Percentiles rank a stretch among this genome's conserved stretches.
Conservation (phyloP, 2,113 vertebrate species). For the Todiramphus saurophagus region DNA sequence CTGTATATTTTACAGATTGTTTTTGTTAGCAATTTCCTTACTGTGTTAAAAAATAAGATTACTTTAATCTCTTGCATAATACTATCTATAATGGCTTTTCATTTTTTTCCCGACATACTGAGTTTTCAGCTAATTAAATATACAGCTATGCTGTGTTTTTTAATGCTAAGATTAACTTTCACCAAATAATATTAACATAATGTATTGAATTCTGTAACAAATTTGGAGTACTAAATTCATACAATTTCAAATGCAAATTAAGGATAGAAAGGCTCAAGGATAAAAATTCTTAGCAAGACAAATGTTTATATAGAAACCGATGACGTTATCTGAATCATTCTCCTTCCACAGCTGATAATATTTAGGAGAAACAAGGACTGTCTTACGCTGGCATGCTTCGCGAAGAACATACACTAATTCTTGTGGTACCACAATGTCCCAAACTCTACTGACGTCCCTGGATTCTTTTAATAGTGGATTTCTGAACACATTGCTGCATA, state of each 20-base stretch:
- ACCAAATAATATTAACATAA: slow-evolving; percentile 10
- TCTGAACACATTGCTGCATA: not conserved
- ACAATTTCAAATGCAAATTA: not conserved
- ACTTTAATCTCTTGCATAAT: not conserved
- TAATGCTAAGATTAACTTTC: not conserved
- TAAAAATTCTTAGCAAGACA: not conserved
- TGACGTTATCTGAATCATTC: not conserved
- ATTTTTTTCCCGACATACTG: not conserved
- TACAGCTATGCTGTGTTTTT: not conserved
- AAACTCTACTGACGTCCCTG: not conserved
- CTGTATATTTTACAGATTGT: not conserved
- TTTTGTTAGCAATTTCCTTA: slow-evolving; percentile 5
- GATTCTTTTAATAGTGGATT: not conserved
- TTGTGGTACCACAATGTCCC: not conserved
- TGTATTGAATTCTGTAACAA: not conserved
- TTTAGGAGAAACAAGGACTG: not conserved
- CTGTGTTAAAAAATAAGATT: slow-evolving; percentile 3
- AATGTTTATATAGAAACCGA: slow-evolving; percentile 30
- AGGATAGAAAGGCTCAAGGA: not conserved
- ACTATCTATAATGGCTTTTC: not conserved
- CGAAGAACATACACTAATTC: not conserved
- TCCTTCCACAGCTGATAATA: not conserved
- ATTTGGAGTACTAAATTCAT: not conserved
- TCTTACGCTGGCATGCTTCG: not conserved
- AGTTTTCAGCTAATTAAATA: slow-evolving; percentile 8